phyloP scores from a whole-genome alignment of 2,888 invertebrate species.

The Polyommatus icarus region DNA sequence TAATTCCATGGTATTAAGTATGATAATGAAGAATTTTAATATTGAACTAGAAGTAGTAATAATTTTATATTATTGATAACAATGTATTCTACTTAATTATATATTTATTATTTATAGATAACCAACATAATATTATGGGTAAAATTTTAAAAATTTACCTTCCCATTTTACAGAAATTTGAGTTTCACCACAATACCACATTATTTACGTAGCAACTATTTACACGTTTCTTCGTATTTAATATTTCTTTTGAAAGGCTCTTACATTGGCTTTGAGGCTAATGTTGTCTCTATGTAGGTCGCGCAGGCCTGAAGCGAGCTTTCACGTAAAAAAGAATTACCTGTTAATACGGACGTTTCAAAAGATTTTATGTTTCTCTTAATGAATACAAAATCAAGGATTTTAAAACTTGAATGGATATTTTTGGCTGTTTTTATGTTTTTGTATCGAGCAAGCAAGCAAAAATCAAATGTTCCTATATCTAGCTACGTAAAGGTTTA shows the following conservation, averaged over 20 bases:
- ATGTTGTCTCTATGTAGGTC: slow-evolving; percentile 22
- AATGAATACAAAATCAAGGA: slow-evolving; percentile 6
- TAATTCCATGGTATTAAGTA: too few species aligned
- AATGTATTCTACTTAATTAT: too few species aligned
- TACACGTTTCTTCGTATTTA: slow-evolving; percentile 9
- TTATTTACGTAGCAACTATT: neutral
- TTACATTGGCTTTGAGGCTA: slow-evolving; percentile 15
- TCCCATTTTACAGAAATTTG: neutral
- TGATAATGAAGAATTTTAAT: neutral
- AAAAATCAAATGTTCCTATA: neutral
- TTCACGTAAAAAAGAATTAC: slow-evolving; percentile 16
- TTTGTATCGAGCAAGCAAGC: neutral
- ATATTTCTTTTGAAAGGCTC: slow-evolving; percentile 3
- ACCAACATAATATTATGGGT: neutral
- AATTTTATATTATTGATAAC: neutral
- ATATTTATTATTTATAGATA: too few species aligned
- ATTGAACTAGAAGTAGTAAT: neutral
- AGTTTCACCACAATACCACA: too few species aligned
- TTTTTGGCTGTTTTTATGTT: neutral
- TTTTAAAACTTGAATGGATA: neutral
- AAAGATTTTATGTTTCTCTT: slow-evolving; percentile 2
- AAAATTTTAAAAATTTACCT: neutral
- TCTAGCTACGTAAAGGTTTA: too few species aligned
- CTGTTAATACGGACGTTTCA: slow-evolving; percentile 3
- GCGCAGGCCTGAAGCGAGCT: neutral